Evolutionary conservation across 2,888 invertebrate species (phyloP).

Genomic region (Amiota communis): DNA sequence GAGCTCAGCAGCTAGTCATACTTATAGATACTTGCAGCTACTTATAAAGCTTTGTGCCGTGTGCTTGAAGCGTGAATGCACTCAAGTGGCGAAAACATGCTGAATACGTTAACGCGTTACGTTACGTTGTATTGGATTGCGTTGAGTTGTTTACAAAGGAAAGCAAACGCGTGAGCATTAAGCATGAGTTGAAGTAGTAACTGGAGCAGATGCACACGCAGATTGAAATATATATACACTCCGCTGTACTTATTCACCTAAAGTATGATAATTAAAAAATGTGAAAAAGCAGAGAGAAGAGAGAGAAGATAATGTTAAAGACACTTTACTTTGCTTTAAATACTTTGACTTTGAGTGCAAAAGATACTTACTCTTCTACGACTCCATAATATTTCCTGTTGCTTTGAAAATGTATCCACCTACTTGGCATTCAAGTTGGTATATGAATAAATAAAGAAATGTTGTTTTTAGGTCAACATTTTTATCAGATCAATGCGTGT

Average conservation of each 20-base stretch:
- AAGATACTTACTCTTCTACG: no score
- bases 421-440: no score
- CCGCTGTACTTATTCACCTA: background rate
- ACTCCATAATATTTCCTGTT: no score
- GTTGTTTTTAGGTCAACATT: no score
- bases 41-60: background rate
- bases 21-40: constrained; percentile 11
- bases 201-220: constrained; percentile 3
- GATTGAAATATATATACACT: background rate
- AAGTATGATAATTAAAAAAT: constrained; percentile 12
- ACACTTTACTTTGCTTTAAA: constrained; percentile 2
- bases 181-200: background rate
- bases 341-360: background rate
- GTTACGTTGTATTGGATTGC: no score
- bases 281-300: background rate
- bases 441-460: no score
- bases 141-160: background rate
- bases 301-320: no score
- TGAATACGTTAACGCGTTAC: constrained; percentile 1
- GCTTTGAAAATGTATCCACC: no score
- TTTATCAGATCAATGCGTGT: no score
- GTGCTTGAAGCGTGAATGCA: background rate
- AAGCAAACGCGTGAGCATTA: background rate
- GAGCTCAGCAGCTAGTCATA: background rate
- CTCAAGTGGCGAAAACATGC: background rate